phyloP scores from a whole-genome alignment of 1,140 invertebrate species.

The Zaprionus ornatus region DNA sequence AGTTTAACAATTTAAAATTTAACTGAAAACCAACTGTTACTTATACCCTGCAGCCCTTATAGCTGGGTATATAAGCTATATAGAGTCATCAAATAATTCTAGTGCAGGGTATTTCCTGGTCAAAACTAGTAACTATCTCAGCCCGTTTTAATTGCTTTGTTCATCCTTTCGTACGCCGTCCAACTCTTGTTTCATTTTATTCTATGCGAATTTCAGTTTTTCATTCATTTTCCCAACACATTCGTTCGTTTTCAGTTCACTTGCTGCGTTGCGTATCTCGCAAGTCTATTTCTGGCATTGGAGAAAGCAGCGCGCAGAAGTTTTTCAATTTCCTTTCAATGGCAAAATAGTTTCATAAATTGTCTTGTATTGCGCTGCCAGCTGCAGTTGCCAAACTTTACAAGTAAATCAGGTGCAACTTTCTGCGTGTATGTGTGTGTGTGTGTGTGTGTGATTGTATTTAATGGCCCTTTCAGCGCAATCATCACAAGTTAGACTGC shows the following conservation, averaged over 20 bases:
- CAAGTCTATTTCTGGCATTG: slow-evolving; percentile 5
- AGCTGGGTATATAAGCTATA: background rate
- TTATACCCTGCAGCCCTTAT: background rate
- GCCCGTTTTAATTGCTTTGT: slow-evolving; percentile 7
- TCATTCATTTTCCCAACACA: background rate
- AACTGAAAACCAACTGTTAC: background rate
- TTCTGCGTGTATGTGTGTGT: background rate
- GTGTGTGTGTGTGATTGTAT: background rate
- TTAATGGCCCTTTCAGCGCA: slow-evolving; percentile 22
- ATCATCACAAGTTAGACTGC: slow-evolving; percentile 11
- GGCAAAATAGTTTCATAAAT: slow-evolving; percentile 47
- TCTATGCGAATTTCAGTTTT: background rate
- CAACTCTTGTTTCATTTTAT: slow-evolving; percentile 39
- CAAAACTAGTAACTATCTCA: background rate
- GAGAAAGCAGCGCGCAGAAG: slow-evolving; percentile 13
- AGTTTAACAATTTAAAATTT: background rate
- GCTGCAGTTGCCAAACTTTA: slow-evolving; percentile 37
- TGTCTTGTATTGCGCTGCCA: slow-evolving; percentile 32
- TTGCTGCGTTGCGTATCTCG: slow-evolving; percentile 7
- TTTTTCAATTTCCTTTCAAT: slow-evolving; percentile 57
- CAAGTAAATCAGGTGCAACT: slow-evolving; percentile 32
- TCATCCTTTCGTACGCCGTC: slow-evolving; percentile 35
- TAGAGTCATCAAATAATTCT: background rate
- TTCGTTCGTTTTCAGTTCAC: slow-evolving; percentile 18
- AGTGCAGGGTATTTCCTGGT: background rate